These are phyloP conservation scores for Phanerotoma sp. DNA, from an alignment of 2,888 invertebrate genomes.

Conservation along the genomic window DNA sequence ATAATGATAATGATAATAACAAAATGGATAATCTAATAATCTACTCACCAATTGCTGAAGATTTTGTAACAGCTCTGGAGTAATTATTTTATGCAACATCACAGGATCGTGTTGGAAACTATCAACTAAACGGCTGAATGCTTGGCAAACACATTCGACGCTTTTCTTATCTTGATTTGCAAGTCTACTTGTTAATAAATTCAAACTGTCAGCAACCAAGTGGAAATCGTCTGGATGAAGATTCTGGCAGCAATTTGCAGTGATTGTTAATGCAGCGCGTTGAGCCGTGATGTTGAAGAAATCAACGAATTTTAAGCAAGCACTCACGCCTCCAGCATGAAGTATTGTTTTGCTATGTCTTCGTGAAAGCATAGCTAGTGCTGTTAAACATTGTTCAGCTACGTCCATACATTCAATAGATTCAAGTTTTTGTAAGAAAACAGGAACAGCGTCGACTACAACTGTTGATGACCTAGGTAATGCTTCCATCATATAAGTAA, in stretches of 20 bases:
- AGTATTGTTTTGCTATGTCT: slow-evolving; percentile 96
- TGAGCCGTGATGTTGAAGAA: slow-evolving; percentile 99
- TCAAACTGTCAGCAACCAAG: slow-evolving; percentile 84
- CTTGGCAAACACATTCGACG: slow-evolving; percentile 94
- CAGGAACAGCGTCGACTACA: slow-evolving; percentile 95
- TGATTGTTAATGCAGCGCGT: slow-evolving; percentile 92
- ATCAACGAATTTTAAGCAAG: slow-evolving; percentile 95
- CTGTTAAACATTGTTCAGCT: slow-evolving; percentile 97
- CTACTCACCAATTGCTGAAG: slow-evolving; percentile 81
- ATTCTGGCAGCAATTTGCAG: slow-evolving; percentile 97
- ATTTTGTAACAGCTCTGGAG: slow-evolving; percentile 86
- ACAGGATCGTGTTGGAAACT: slow-evolving; percentile 92
- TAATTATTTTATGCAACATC: slow-evolving; percentile 91
- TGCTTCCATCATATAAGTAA: slow-evolving; percentile 99
- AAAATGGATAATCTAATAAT: not conserved
- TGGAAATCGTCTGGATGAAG: slow-evolving; percentile 93
- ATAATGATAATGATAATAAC: not conserved
- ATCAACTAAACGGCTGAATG: slow-evolving; percentile 95
- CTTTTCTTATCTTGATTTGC: slow-evolving; percentile 95
- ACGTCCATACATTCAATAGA: slow-evolving; percentile 99
- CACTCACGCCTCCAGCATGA: slow-evolving; percentile 91
- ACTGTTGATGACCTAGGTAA: slow-evolving; percentile 94
- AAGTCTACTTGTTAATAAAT: slow-evolving; percentile 77
- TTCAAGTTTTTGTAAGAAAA: slow-evolving; percentile 94
- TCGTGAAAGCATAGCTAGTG: slow-evolving; percentile 94